These are phyloP conservation scores for Anthrax anthrax DNA, from an alignment of 2,888 invertebrate genomes.

Conservation along the genomic window DNA sequence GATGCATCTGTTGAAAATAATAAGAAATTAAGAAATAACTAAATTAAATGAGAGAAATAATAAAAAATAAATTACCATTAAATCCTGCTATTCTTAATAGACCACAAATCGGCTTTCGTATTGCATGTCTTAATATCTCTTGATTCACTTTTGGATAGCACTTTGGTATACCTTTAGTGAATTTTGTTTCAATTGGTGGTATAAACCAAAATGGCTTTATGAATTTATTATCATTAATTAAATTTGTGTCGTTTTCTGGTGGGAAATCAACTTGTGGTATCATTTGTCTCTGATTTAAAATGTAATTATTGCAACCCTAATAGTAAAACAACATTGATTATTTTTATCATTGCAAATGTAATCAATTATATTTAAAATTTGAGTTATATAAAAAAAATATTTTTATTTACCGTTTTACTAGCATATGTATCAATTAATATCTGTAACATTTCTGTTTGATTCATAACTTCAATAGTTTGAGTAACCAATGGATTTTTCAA, in stretches of 20 bases:
- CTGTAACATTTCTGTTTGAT: conserved; percentile 32
- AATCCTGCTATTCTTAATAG: conserved; percentile 29
- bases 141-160: conserved; percentile 21
- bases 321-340: too few species aligned
- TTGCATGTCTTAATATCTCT: conserved; percentile 19
- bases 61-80: conserved; percentile 12
- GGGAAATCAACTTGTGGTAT: conserved; percentile 33
- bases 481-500: conserved; percentile 29
- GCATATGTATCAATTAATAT: conserved; percentile 32
- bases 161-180: conserved; percentile 24
- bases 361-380: too few species aligned
- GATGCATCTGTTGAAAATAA: conserved; percentile 19
- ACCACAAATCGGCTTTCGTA: conserved; percentile 29
- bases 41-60: not conserved
- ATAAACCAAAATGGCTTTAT: conserved; percentile 32
- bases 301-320: conserved; percentile 28
- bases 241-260: conserved; percentile 27
- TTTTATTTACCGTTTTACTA: conserved; percentile 25
- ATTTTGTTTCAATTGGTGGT: conserved; percentile 25
- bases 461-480: conserved; percentile 34
- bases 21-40: not conserved
- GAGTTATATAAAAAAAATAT: too few species aligned
- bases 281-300: conserved; percentile 31
- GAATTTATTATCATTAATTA: conserved; percentile 27
- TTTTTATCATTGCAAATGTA: too few species aligned